phyloP scores from a whole-genome alignment of 2,797 vertebrate species.

The Ctenosaura bakeri region DNA sequence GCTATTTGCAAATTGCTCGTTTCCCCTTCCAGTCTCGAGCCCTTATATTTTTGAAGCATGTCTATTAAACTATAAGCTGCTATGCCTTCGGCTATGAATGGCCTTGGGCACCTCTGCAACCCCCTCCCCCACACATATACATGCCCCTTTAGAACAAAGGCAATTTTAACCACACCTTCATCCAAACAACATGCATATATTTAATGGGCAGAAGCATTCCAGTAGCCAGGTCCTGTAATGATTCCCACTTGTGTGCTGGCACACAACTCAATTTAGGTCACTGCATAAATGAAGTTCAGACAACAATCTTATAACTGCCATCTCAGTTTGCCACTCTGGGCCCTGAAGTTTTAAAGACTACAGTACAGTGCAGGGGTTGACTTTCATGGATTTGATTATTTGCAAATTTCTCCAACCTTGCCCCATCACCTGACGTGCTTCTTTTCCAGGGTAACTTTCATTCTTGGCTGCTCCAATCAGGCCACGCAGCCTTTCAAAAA shows the following conservation, averaged over 20 bases:
- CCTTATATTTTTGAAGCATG: not conserved
- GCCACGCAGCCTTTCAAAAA: no score
- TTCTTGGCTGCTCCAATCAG: no score
- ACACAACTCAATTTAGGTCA: not conserved
- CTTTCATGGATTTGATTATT: no score
- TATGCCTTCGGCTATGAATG: not conserved
- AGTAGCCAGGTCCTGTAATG: not conserved
- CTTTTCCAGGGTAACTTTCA: no score
- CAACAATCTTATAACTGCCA: no score
- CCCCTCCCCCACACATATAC: no score
- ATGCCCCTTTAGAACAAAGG: not conserved
- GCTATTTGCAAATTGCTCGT: not conserved
- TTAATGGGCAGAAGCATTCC: not conserved
- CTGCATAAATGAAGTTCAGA: not conserved
- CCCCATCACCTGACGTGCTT: no score
- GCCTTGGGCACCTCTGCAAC: not conserved
- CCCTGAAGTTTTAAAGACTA: not conserved
- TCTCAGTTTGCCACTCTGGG: not conserved
- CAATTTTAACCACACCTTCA: not conserved
- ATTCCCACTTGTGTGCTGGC: not conserved
- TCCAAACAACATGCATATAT: not conserved
- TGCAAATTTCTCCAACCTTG: no score
- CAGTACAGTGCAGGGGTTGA: no score
- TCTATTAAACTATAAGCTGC: not conserved
- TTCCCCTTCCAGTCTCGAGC: not conserved